These are phyloP conservation scores for Polyodon spathula DNA, from an alignment of 2,113 vertebrate genomes.

Conservation along the genomic window DNA sequence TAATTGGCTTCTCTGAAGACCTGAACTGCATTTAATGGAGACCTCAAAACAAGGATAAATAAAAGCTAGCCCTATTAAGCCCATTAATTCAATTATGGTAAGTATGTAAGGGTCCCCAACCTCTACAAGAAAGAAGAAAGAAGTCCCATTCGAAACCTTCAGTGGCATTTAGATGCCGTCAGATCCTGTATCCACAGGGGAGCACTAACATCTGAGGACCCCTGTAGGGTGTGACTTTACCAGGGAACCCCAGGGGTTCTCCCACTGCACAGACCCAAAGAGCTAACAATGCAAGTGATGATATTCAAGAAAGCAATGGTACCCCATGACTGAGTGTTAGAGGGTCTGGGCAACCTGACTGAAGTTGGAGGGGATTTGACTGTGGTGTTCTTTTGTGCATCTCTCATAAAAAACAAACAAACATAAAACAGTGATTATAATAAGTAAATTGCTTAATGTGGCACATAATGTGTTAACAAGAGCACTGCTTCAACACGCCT, in stretches of 20 bases:
- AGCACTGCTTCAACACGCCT: conserved; percentile 29
- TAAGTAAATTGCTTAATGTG: conserved; percentile 1
- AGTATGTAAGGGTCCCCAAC: conserved; percentile 28
- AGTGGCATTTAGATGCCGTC: background rate
- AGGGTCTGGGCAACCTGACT: too few relatives aligned
- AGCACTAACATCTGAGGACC: background rate
- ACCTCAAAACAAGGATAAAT: conserved; percentile 45
- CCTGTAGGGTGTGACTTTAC: conserved; percentile 43
- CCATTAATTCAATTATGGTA: conserved; percentile 62
- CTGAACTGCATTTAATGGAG: too few relatives aligned
- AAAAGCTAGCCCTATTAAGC: conserved; percentile 54
- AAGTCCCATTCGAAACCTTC: background rate
- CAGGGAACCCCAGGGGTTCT: conserved; percentile 33
- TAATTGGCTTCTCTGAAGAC: too few relatives aligned
- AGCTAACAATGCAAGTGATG: conserved; percentile 21
- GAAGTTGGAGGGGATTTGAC: background rate
- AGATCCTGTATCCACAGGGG: background rate
- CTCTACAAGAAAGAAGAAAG: background rate
- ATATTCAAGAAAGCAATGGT: conserved; percentile 40
- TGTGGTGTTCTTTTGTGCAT: too few relatives aligned
- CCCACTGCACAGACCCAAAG: background rate
- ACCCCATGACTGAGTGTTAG: too few relatives aligned
- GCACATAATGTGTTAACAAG: conserved; percentile 42
- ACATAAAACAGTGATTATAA: too few relatives aligned
- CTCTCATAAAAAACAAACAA: too few relatives aligned